phyloP scores from a whole-genome alignment of 2,113 vertebrate species.

The Pavo muticus region DNA sequence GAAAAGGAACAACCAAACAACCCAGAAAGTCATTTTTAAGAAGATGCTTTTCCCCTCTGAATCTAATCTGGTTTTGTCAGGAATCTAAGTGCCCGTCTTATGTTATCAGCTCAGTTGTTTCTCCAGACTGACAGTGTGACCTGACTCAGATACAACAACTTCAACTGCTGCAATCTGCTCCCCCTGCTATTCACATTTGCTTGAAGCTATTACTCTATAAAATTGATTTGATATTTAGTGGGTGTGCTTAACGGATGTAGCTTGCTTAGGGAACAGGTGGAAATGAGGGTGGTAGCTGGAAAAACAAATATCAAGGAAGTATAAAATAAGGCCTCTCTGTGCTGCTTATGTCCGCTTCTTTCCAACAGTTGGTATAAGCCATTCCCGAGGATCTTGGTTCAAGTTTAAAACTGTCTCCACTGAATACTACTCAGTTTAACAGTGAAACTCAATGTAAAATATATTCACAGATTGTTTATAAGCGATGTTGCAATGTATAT shows the following conservation, averaged over 20 bases:
- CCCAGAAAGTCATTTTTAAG: neutral
- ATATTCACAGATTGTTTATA: neutral
- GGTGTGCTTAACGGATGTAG: neutral
- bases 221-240: constrained; percentile 32
- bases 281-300: constrained; percentile 42
- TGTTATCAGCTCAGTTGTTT: neutral
- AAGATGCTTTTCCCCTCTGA: neutral
- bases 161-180: constrained; percentile 7
- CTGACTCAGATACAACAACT: neutral
- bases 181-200: neutral
- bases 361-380: neutral
- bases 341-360: neutral
- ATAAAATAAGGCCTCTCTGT: constrained; percentile 13
- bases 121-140: neutral
- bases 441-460: neutral
- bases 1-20: neutral
- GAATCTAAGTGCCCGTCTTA: neutral
- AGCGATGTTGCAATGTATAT: neutral
- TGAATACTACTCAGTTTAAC: neutral
- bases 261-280: constrained; percentile 36
- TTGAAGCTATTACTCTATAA: neutral
- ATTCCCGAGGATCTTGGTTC: neutral
- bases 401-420: neutral
- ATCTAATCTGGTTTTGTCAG: neutral
- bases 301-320: neutral